Evolutionary conservation across 2,797 vertebrate genomes (phyloP).

Genomic region (Triplophysa bombifrons): DNA sequence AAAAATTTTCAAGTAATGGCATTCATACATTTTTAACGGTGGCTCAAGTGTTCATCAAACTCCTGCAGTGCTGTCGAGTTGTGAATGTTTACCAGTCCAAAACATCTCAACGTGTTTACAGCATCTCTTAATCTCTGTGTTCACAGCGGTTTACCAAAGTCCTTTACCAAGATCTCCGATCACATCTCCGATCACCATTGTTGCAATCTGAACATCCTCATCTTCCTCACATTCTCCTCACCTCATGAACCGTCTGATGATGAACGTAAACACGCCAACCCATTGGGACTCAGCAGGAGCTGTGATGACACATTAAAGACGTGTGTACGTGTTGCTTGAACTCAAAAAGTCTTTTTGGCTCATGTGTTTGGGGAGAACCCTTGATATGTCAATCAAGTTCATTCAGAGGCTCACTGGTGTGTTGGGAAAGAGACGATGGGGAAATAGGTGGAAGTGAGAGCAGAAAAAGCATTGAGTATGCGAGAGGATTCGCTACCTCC

Average conservation of each 20-base stretch:
- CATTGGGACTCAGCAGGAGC: slow-evolving; percentile 52
- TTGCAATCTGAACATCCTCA: slow-evolving; percentile 56
- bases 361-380: slow-evolving; percentile 57
- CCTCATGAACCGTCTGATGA: slow-evolving; percentile 58
- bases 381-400: slow-evolving; percentile 64
- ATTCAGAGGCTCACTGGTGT: slow-evolving; percentile 58
- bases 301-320: slow-evolving; percentile 52
- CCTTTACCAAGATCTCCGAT: slow-evolving; percentile 31
- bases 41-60: neutral
- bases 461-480: neutral
- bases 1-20: neutral
- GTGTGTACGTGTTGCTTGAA: slow-evolving; percentile 55
- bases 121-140: neutral
- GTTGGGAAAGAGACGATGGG: slow-evolving; percentile 48
- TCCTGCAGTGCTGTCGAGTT: neutral
- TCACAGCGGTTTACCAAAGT: neutral
- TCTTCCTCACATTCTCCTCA: slow-evolving; percentile 42
- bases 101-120: neutral
- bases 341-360: slow-evolving; percentile 56
- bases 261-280: slow-evolving; percentile 60
- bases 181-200: slow-evolving; percentile 28
- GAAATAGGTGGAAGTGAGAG: slow-evolving; percentile 36
- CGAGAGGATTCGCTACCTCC: slow-evolving; percentile 18
- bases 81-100: neutral
- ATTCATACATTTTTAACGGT: neutral